Conservation (phyloP, 2,888 invertebrate genomes). For the Cryptophagus acutangulus region DNA sequence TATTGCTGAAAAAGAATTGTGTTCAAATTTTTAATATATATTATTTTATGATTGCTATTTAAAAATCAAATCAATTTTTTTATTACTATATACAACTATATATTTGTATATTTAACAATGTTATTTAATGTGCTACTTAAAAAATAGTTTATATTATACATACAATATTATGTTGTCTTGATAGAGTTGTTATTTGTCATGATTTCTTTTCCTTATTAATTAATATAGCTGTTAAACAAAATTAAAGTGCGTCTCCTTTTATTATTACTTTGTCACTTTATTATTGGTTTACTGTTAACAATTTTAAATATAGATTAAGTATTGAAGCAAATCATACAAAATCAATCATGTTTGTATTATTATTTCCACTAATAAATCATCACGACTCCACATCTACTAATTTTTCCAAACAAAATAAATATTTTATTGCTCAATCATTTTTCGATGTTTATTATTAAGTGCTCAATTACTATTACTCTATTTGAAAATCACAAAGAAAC, state of each 20-base stretch:
- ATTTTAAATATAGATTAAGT: conserved; percentile 36
- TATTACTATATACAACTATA: too few species aligned
- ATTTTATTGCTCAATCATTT: too few species aligned
- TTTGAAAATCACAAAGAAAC: too few species aligned
- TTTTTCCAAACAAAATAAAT: too few species aligned
- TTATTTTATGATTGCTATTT: too few species aligned
- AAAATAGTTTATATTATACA: conserved; percentile 34
- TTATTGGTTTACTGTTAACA: conserved; percentile 38
- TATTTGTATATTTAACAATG: conserved; percentile 27
- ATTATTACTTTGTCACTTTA: conserved; percentile 1
- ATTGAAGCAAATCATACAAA: conserved; percentile 26
- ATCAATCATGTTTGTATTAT: too few species aligned
- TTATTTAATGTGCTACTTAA: conserved; percentile 37
- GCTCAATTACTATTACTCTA: too few species aligned
- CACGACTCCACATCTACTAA: too few species aligned
- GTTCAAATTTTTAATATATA: too few species aligned
- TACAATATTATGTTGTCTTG: conserved; percentile 8
- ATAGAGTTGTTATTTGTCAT: conserved; percentile 19
- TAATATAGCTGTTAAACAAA: conserved; percentile 34
- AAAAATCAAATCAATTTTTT: conserved; percentile 12
- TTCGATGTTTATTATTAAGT: too few species aligned
- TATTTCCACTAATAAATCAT: too few species aligned
- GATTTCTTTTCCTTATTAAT: conserved; percentile 31
- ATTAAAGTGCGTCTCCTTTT: background rate
- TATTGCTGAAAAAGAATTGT: too few species aligned